Conservation (phyloP, 2,888 invertebrate genomes). For the Hermaeophaga mercurialis region DNA sequence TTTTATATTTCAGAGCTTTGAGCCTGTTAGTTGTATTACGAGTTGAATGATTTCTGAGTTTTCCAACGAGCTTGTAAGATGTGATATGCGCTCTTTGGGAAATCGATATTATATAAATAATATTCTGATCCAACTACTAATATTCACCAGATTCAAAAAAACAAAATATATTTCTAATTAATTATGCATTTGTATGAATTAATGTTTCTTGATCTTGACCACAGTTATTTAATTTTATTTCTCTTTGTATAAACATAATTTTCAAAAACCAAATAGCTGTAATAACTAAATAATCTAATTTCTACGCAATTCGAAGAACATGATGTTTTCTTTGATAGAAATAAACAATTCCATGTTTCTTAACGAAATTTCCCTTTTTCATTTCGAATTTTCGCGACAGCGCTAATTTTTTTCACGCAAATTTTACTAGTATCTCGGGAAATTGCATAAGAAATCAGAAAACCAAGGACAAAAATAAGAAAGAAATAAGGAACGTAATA, state of each 20-base stretch:
- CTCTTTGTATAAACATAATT: no score
- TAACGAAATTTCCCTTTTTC: constrained; percentile 22
- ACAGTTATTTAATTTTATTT: no score
- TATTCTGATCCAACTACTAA: no score
- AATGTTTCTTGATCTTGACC: no score
- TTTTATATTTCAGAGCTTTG: constrained; percentile 41
- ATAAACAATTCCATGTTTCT: constrained; percentile 15
- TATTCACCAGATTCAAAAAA: no score
- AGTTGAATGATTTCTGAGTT: constrained; percentile 36
- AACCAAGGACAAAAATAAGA: constrained; percentile 34
- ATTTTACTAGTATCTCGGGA: constrained; percentile 15
- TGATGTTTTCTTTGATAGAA: constrained; percentile 2
- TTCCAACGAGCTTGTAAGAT: no score
- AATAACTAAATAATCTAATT: no score
- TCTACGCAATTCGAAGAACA: not conserved
- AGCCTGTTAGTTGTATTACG: constrained; percentile 36
- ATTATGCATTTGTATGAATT: no score
- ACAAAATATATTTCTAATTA: no score
- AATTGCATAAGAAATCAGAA: constrained; percentile 29
- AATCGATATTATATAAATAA: no score
- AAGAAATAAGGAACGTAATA: constrained; percentile 35
- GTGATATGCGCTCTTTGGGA: no score
- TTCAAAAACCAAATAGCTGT: no score
- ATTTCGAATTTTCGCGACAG: constrained; percentile 15
- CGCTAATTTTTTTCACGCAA: constrained; percentile 12